Percentiles rank a stretch among this genome's conserved stretches.
phyloP scores from a whole-genome alignment of 2,113 vertebrate species.

The Hippolais icterina region DNA sequence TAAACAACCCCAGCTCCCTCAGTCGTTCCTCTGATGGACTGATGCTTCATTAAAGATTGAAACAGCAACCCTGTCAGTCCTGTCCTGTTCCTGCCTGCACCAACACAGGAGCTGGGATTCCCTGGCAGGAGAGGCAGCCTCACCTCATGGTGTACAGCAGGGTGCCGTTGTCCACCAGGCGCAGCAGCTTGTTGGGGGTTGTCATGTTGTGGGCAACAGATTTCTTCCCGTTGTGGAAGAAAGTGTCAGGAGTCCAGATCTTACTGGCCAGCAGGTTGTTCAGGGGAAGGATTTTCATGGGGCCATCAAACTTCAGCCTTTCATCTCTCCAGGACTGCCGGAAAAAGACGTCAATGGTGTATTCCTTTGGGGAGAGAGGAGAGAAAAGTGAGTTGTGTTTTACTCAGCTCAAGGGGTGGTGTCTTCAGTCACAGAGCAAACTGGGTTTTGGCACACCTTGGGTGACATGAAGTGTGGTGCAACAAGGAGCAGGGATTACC shows the following conservation, averaged over 20 bases:
- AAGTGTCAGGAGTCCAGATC: conserved; percentile 99
- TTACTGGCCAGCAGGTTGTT: conserved; percentile 97
- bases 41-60: too few relatives aligned
- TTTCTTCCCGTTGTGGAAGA: conserved; percentile 98
- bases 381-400: background rate
- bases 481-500: background rate
- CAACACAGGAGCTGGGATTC: background rate
- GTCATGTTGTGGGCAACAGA: conserved; percentile 99
- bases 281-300: conserved; percentile 94
- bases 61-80: too few relatives aligned
- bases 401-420: background rate
- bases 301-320: conserved; percentile 93
- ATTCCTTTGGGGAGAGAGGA: conserved; percentile 81
- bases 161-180: conserved; percentile 92
- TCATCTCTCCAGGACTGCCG: conserved; percentile 98
- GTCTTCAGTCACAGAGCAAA: background rate
- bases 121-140: background rate
- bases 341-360: conserved; percentile 99
- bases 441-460: background rate
- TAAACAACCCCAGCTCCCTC: too few relatives aligned
- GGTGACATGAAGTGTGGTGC: background rate
- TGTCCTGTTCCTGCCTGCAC: too few relatives aligned
- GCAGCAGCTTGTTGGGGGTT: conserved; percentile 94
- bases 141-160: conserved; percentile 99
- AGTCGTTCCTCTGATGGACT: too few relatives aligned